Percentiles rank a stretch among this genome's conserved stretches.
Evolutionary conservation across 2,113 vertebrate genomes (phyloP).

Genomic region (Sorex araneus): DNA sequence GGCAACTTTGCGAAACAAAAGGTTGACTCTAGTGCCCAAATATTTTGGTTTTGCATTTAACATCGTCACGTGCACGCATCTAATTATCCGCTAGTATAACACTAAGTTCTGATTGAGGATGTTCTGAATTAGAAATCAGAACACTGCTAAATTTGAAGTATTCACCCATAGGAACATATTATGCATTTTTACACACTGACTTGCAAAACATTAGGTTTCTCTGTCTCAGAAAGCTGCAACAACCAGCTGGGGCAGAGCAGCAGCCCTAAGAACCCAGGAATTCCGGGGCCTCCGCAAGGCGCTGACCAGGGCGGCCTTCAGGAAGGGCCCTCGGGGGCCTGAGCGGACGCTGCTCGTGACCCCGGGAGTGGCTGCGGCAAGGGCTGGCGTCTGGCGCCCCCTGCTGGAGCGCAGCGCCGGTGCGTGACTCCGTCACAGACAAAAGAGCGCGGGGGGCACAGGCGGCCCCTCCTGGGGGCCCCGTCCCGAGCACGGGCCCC

Average conservation of each 20-base stretch:
- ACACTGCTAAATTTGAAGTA: background rate
- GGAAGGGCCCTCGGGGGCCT: background rate
- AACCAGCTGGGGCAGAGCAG: background rate
- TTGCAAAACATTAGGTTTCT: conserved; percentile 23
- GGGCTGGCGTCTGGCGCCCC: conserved; percentile 86
- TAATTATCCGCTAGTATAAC: conserved; percentile 18
- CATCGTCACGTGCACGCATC: background rate
- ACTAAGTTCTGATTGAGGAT: background rate
- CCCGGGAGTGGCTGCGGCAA: no score
- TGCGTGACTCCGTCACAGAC: background rate
- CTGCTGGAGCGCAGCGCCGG: conserved; percentile 84
- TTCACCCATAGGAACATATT: background rate
- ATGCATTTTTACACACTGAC: conserved; percentile 14
- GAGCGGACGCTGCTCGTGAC: no score
- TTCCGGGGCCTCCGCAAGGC: no score
- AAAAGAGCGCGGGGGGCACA: no score
- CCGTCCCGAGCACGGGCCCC: no score
- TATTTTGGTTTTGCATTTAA: no score
- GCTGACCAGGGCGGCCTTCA: background rate
- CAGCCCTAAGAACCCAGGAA: background rate
- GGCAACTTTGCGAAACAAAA: background rate
- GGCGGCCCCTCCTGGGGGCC: no score
- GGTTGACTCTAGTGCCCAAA: background rate
- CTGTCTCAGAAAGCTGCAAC: conserved; percentile 56
- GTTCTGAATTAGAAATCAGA: conserved; percentile 26